Conservation (phyloP, 2,797 vertebrate genomes). For the Hippopotamyrus pictus region DNA sequence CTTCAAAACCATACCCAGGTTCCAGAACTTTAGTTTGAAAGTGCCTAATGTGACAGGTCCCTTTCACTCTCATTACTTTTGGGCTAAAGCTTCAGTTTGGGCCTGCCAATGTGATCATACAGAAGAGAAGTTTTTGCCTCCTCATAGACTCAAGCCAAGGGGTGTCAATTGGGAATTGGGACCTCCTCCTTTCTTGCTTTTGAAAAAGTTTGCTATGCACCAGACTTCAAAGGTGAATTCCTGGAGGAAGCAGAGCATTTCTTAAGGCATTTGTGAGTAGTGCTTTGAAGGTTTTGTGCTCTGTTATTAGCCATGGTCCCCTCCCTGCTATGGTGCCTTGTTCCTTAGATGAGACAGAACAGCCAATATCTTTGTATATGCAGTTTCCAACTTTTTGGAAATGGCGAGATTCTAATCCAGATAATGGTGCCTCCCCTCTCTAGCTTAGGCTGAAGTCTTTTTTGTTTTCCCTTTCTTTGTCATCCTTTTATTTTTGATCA, state of each 20-base stretch:
- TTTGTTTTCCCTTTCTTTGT: not conserved
- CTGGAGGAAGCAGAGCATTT: constrained; percentile 37
- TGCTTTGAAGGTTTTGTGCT: constrained; percentile 10
- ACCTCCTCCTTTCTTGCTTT: constrained; percentile 46
- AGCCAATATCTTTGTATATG: constrained; percentile 36
- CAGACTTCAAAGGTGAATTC: constrained; percentile 58
- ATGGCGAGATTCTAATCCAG: not conserved
- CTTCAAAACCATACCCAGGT: not conserved
- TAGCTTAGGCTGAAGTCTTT: not conserved
- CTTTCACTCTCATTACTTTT: constrained; percentile 1
- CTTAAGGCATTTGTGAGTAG: constrained; percentile 19
- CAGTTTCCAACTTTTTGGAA: constrained; percentile 15
- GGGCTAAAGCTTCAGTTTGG: constrained; percentile 33
- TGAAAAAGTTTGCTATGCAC: constrained; percentile 48
- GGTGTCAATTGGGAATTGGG: constrained; percentile 26
- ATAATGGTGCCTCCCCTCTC: not conserved
- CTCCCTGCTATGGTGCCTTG: constrained; percentile 25
- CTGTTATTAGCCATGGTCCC: constrained; percentile 15
- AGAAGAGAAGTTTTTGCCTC: constrained; percentile 19
- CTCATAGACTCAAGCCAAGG: constrained; percentile 23
- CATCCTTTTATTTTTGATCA: not conserved
- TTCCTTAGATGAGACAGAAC: not conserved
- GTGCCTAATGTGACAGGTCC: not conserved
- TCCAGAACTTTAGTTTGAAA: not conserved
- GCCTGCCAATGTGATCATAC: constrained; percentile 30